Percentiles rank a stretch among this genome's conserved stretches.
Evolutionary conservation across 1,140 invertebrate species (phyloP).

Genomic region (Nomia melanderi): DNA sequence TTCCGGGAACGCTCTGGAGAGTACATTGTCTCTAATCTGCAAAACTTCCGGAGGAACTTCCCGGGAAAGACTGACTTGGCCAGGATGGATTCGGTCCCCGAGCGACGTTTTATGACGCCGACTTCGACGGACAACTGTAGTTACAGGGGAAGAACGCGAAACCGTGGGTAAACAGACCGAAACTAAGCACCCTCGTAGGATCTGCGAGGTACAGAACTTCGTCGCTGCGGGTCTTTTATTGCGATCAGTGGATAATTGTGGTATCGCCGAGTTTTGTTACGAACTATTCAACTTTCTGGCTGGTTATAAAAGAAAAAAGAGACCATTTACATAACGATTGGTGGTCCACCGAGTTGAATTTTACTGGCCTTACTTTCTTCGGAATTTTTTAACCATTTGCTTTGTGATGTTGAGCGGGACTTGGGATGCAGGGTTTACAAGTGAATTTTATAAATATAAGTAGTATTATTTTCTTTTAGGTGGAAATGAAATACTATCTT

Average conservation of each 20-base stretch:
- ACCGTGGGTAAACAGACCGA: neutral
- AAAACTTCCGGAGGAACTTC: slow-evolving; percentile 17
- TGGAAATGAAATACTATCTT: too few species aligned
- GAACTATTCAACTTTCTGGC: neutral
- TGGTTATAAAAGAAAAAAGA: neutral
- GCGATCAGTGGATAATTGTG: neutral
- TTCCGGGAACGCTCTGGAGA: neutral
- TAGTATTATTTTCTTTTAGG: too few species aligned
- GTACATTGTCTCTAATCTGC: slow-evolving; percentile 29
- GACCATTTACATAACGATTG: too few species aligned
- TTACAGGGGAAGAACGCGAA: neutral
- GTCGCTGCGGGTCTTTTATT: neutral
- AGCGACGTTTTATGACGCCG: neutral
- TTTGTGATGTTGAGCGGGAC: too few species aligned
- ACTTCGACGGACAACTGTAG: neutral
- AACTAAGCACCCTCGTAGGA: neutral
- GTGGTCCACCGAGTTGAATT: too few species aligned
- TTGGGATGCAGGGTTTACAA: too few species aligned
- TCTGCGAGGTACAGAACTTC: neutral
- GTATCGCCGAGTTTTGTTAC: neutral
- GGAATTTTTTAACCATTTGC: too few species aligned
- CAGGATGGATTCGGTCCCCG: neutral
- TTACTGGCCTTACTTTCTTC: too few species aligned
- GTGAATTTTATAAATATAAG: too few species aligned
- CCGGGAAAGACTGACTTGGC: neutral